Conservation (phyloP, 2,888 invertebrate species). For the Sericinus montela region DNA sequence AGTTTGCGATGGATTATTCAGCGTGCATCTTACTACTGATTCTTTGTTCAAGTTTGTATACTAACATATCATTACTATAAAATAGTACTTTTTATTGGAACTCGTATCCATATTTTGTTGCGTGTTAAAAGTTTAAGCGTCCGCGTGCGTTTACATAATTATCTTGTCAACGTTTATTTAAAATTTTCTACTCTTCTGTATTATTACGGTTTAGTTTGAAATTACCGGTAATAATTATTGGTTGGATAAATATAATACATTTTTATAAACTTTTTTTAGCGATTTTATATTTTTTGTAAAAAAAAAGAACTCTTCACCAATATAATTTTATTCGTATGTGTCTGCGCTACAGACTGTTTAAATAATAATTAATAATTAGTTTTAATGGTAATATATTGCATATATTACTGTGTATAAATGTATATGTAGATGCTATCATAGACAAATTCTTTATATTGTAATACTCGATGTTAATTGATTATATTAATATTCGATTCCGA, state of each 20-base stretch:
- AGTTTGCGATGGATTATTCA: conserved; percentile 48
- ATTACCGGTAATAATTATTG: neutral
- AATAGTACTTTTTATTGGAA: conserved; percentile 29
- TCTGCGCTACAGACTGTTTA: too few species aligned
- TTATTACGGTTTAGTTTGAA: conserved; percentile 21
- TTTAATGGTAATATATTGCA: too few species aligned
- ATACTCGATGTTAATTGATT: too few species aligned
- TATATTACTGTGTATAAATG: too few species aligned
- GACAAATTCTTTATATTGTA: too few species aligned
- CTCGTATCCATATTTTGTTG: conserved; percentile 33
- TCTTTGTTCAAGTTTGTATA: conserved; percentile 61
- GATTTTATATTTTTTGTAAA: too few species aligned
- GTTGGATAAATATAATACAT: neutral
- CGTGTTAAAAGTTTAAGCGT: conserved; percentile 48
- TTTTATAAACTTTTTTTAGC: too few species aligned
- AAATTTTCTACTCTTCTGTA: conserved; percentile 28
- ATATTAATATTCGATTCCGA: too few species aligned
- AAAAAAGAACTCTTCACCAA: too few species aligned
- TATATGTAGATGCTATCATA: too few species aligned
- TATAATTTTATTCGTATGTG: too few species aligned
- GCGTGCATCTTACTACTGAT: conserved; percentile 53
- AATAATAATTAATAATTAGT: too few species aligned
- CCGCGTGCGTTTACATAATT: conserved; percentile 41
- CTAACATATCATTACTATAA: neutral
- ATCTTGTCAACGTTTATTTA: conserved; percentile 44